Base-by-base conservation (phyloP, 1,140 invertebrate genomes). In the Bombus picipes region DNA sequence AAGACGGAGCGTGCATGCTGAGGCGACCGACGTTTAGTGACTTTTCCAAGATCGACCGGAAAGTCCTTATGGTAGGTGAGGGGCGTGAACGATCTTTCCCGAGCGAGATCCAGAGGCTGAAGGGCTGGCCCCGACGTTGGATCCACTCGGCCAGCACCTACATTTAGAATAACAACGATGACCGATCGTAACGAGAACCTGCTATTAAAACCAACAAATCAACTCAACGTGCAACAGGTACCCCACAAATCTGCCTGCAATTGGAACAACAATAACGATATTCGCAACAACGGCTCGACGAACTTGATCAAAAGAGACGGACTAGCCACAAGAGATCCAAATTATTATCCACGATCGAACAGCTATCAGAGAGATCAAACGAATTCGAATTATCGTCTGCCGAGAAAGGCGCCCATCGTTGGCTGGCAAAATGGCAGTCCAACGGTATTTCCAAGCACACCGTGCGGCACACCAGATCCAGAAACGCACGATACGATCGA, bases 41-140 rank as follows among this genome's bases (percentile, higher is more conserved):
- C 85, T 87, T 74, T 34, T 85, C 79, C 74, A 90, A 89, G 91
- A 81, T 85, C 71, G 88, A 80, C 53, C 77, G 86, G 78, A 76
- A 88, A 82, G 88, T 94, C 93, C 94, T 92, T 94, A 94, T 94
- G 94, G 91, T 94, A 93, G 91, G 89, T 90, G 92, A 92, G 81
- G 83, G 90, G 76, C 83, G 87, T 41, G 83, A 79, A 75, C 76
- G 80, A 74, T 89, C 88, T 70, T 89, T 88, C 73, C 90, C 91
- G 81, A 92, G 88, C 89, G 92, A 93, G 92, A 94, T 94, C 77
- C 90, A 92, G 88, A 91, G 91, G 85, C 85, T 94, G 75, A 94
- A 94, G 85, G 94, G 94, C 78, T 94, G 94, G 94, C 93, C 93
- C 73, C 93, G 94, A 41, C 94, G 94, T 89, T 94, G 94, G 94